Conservation (phyloP, 2,888 invertebrate genomes). For the Drosophila borborema region DNA sequence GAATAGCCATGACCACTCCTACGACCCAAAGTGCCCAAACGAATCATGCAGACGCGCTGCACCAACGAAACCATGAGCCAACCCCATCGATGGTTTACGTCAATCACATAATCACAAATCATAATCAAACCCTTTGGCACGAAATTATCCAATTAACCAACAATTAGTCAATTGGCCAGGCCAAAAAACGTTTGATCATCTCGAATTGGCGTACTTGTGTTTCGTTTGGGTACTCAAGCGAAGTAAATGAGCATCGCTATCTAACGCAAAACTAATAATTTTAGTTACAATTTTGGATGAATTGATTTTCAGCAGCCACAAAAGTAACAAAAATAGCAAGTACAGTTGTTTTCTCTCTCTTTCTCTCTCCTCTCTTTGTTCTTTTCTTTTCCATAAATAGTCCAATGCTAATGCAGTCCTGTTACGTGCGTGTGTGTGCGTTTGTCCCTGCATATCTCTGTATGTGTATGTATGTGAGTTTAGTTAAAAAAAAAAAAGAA, state of each 20-base stretch:
- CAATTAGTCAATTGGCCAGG: not conserved
- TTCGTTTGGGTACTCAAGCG: conserved; percentile 84
- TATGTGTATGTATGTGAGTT: not conserved
- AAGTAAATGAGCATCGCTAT: conserved; percentile 85
- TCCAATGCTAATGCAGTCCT: conserved; percentile 13
- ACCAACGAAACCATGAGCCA: conserved; percentile 42
- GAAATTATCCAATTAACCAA: too few relatives aligned
- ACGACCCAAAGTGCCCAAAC: conserved; percentile 84
- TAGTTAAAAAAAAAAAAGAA: not conserved
- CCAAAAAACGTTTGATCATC: conserved; percentile 13
- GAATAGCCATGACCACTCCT: conserved; percentile 85
- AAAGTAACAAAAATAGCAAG: conserved; percentile 67
- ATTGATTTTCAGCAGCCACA: conserved; percentile 75
- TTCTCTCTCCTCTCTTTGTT: not conserved
- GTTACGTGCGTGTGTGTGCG: not conserved
- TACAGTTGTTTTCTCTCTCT: conserved; percentile 29
- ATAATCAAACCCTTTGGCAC: conserved; percentile 15
- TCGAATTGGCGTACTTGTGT: conserved; percentile 34
- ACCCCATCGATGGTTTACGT: conserved; percentile 57
- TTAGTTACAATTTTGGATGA: conserved; percentile 79
- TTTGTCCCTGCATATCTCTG: not conserved
- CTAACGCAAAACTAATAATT: conserved; percentile 83
- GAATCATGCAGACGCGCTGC: conserved; percentile 62
- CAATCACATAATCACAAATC: conserved; percentile 17
- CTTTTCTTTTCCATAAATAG: conserved; percentile 11